These are phyloP conservation scores for Simalia tracyae DNA, from an alignment of 2,797 vertebrate genomes.

Conservation along the genomic window DNA sequence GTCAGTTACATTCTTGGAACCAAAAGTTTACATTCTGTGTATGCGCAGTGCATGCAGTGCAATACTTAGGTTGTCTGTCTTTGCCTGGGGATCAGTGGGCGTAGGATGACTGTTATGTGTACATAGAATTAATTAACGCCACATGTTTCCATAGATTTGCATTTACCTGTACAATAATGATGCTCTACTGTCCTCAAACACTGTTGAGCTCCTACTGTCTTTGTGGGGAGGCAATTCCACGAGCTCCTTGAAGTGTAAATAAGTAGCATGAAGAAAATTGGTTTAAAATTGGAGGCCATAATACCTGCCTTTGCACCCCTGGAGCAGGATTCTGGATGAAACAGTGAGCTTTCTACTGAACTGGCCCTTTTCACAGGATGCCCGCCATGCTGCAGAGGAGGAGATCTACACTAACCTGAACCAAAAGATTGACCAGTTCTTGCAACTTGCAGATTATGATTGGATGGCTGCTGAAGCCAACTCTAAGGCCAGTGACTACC, in stretches of 20 bases:
- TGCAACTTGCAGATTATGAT: slow-evolving; percentile 94
- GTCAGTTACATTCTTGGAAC: not conserved
- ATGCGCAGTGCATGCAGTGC: not conserved
- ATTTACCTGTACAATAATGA: fast-evolving
- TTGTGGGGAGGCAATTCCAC: not conserved
- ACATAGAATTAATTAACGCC: fast-evolving
- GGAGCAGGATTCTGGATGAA: not conserved
- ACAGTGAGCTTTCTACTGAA: fast-evolving
- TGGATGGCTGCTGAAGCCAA: slow-evolving; percentile 83
- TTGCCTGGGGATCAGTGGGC: not conserved
- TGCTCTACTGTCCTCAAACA: fast-evolving
- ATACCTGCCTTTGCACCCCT: too few species aligned
- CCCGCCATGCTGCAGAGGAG: slow-evolving; percentile 91
- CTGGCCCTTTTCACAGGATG: slow-evolving; percentile 76
- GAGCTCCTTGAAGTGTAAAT: not conserved
- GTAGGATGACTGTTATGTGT: not conserved
- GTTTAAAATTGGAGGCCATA: not conserved
- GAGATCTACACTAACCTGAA: slow-evolving; percentile 97
- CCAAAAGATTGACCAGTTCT: slow-evolving; percentile 96
- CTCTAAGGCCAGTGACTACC: slow-evolving; percentile 84
- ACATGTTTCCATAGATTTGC: not conserved
- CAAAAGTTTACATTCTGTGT: not conserved
- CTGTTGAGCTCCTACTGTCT: not conserved
- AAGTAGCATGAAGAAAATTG: not conserved
- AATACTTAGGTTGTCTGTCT: not conserved